phyloP scores from a whole-genome alignment of 1,140 invertebrate genomes.

The Diuraphis noxia region DNA sequence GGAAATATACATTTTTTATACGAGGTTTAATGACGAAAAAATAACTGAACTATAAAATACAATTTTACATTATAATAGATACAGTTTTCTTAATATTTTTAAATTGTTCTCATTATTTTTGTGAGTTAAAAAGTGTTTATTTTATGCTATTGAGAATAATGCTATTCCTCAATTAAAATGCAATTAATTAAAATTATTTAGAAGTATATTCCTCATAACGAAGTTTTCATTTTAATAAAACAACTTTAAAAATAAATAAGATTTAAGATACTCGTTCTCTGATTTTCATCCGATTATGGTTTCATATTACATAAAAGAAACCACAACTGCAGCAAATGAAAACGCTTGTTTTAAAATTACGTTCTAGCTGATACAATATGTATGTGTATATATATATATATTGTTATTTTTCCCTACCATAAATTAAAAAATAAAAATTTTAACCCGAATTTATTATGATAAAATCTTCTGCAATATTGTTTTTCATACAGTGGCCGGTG shows the following conservation, averaged over 20 bases:
- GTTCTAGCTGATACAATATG: background rate
- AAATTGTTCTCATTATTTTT: background rate
- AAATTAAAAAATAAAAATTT: background rate
- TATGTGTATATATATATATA: background rate
- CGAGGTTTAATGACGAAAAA: background rate
- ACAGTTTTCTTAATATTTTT: background rate
- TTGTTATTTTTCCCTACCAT: background rate
- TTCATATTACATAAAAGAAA: background rate
- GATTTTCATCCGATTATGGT: background rate
- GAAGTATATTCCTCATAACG: background rate
- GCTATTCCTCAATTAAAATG: background rate
- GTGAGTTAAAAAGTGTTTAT: background rate
- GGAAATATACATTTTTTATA: background rate
- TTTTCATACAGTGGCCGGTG: background rate
- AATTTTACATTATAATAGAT: background rate
- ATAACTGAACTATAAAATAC: background rate
- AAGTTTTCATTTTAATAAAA: background rate
- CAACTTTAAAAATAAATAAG: background rate
- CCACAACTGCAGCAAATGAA: background rate
- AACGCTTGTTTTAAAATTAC: background rate
- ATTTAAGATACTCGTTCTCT: background rate
- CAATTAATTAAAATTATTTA: background rate
- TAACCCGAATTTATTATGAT: background rate
- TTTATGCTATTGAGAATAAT: background rate
- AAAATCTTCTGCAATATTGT: background rate